Conservation (phyloP, 2,888 invertebrate genomes). For the Craniophora ligustri region DNA sequence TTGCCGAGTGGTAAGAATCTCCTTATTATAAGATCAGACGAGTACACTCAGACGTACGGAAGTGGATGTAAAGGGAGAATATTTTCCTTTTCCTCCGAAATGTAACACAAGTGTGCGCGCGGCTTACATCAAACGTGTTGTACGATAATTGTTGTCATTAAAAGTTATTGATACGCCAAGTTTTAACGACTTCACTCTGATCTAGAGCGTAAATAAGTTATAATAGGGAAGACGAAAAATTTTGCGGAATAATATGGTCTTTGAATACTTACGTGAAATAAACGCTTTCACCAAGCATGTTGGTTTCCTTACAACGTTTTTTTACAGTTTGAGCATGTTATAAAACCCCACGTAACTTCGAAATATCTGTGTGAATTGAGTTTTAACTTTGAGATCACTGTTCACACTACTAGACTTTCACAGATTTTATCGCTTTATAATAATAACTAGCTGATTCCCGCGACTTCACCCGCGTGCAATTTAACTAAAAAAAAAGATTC, state of each 20-base stretch:
- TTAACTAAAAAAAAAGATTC: too few relatives aligned
- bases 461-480: too few relatives aligned
- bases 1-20: slow-evolving; percentile 7
- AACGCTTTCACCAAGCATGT: background rate
- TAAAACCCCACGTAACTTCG: too few relatives aligned
- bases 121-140: slow-evolving; percentile 7
- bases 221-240: slow-evolving; percentile 5
- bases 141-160: slow-evolving; percentile 16
- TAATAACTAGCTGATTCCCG: too few relatives aligned
- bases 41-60: slow-evolving; percentile 9
- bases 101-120: background rate
- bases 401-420: too few relatives aligned
- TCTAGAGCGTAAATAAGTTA: slow-evolving; percentile 5
- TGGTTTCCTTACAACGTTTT: too few relatives aligned
- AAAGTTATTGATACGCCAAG: slow-evolving; percentile 21
- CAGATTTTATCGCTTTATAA: too few relatives aligned
- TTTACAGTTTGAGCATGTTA: too few relatives aligned
- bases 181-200: slow-evolving; percentile 26
- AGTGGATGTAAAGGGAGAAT: slow-evolving; percentile 8
- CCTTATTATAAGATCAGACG: slow-evolving; percentile 22
- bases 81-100: slow-evolving; percentile 1
- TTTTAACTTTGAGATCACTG: too few relatives aligned
- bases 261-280: background rate
- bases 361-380: too few relatives aligned
- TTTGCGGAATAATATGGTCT: background rate